Evolutionary conservation across 2,113 vertebrate genomes (phyloP).

Genomic region (Dinomys branickii): DNA sequence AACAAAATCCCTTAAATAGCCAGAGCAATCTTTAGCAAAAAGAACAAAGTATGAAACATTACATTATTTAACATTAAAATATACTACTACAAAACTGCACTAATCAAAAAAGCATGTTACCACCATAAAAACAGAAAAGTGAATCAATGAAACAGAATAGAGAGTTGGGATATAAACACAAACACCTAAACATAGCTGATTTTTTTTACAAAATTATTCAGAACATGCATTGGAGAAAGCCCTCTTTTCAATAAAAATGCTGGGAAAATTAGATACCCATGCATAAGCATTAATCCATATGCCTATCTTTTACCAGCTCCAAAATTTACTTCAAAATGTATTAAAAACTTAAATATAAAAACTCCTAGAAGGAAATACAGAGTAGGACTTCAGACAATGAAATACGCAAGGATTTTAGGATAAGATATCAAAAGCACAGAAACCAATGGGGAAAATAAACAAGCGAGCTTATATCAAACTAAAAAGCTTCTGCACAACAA

Average conservation of each 20-base stretch:
- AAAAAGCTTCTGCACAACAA: background rate
- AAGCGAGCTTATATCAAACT: background rate
- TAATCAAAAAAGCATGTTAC: background rate
- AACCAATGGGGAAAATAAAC: background rate
- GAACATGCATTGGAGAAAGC: background rate
- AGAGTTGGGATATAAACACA: background rate
- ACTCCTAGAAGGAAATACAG: background rate
- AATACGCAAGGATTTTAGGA: background rate
- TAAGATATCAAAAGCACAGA: background rate
- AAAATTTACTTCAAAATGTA: background rate
- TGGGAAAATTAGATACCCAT: background rate
- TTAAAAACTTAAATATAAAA: background rate
- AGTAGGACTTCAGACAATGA: background rate
- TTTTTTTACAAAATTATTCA: background rate
- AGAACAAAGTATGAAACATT: background rate
- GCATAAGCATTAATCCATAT: background rate
- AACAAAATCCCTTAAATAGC: no score
- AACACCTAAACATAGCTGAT: background rate
- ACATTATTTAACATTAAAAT: background rate
- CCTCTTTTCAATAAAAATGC: background rate
- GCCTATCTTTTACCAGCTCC: background rate
- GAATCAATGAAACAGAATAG: background rate
- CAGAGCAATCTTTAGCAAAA: background rate
- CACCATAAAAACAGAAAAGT: background rate
- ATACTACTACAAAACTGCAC: background rate